Conservation (phyloP, 2,888 invertebrate genomes). For the Terebella lapidaria region DNA sequence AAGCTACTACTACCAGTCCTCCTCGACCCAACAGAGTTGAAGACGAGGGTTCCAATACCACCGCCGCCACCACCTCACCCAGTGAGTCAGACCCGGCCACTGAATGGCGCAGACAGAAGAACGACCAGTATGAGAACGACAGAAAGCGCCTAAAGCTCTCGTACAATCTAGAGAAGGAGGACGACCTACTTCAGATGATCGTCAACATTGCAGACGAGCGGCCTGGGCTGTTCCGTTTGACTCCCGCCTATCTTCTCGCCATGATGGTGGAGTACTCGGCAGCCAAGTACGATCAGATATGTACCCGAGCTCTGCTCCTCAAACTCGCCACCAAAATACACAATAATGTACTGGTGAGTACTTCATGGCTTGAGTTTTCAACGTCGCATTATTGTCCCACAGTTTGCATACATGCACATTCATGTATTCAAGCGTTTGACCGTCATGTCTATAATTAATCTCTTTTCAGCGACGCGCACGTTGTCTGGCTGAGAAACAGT, state of each 20-base stretch:
- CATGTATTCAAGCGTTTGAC: too few relatives aligned
- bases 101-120: conserved; percentile 1
- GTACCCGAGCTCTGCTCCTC: conserved; percentile 30
- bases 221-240: conserved; percentile 28
- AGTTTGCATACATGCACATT: too few relatives aligned
- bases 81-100: neutral
- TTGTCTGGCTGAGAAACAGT: neutral
- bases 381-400: too few relatives aligned
- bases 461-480: neutral
- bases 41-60: neutral
- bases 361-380: neutral
- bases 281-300: conserved; percentile 29
- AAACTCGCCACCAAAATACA: conserved; percentile 30
- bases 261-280: conserved; percentile 37
- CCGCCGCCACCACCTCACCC: neutral
- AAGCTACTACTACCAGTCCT: too few relatives aligned
- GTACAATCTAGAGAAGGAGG: conserved; percentile 31
- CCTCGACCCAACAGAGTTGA: neutral
- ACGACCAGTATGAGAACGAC: neutral
- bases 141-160: conserved; percentile 24
- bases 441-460: too few relatives aligned
- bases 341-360: conserved; percentile 34
- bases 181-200: conserved; percentile 36
- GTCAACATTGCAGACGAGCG: conserved; percentile 30
- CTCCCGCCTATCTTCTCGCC: conserved; percentile 33